Evolutionary conservation across 2,888 invertebrate species (phyloP).

Genomic region (Leptinotarsa rubiginosa): DNA sequence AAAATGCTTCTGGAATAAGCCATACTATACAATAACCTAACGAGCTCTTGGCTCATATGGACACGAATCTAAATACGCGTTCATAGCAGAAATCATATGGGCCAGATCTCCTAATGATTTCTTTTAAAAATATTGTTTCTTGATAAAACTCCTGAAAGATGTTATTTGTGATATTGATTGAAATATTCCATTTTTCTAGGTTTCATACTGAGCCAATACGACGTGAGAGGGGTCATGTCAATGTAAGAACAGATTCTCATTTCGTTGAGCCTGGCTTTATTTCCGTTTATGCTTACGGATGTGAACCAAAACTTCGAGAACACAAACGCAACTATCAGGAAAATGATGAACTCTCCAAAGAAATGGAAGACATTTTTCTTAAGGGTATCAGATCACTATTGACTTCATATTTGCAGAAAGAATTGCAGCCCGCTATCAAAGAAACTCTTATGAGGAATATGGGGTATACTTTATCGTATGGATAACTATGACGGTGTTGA

Average conservation of each 20-base stretch:
- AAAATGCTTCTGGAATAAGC: too few relatives aligned
- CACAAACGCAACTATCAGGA: constrained; percentile 58
- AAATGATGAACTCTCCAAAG: constrained; percentile 77
- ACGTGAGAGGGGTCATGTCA: constrained; percentile 76
- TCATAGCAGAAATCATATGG: too few relatives aligned
- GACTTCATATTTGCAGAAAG: constrained; percentile 86
- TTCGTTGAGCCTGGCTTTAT: constrained; percentile 88
- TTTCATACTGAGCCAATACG: constrained; percentile 80
- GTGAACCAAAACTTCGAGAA: constrained; percentile 69
- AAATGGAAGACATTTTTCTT: constrained; percentile 87
- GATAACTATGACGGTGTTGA: constrained; percentile 56
- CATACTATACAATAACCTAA: too few relatives aligned
- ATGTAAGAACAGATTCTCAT: constrained; percentile 83
- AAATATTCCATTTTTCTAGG: constrained; percentile 46
- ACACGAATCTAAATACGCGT: too few relatives aligned
- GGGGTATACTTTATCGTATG: constrained; percentile 89
- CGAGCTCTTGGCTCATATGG: too few relatives aligned
- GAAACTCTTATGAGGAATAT: constrained; percentile 88
- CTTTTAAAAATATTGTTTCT: too few relatives aligned
- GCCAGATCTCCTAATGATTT: too few relatives aligned
- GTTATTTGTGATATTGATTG: neutral
- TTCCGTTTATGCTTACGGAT: constrained; percentile 87
- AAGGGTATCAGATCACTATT: constrained; percentile 83
- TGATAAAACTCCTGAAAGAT: too few relatives aligned
- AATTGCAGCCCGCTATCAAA: constrained; percentile 85